Base-by-base conservation (phyloP, 2,113 vertebrate genomes). In the Erpornis zantholeuca region DNA sequence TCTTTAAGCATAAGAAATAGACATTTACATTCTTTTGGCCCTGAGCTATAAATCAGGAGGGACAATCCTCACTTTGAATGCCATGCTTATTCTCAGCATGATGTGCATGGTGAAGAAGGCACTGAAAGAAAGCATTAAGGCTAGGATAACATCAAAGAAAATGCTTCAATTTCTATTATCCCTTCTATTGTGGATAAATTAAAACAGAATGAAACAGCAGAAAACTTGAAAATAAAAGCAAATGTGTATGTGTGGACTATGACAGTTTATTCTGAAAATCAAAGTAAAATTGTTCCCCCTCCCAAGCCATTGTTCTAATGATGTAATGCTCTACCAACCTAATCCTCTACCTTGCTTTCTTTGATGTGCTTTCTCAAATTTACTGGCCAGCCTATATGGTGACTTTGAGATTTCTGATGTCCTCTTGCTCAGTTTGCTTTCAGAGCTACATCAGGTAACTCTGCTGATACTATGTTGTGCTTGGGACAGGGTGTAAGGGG, bases 381-480 rank as follows among this genome's bases (percentile, higher is more conserved):
- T 63, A 68, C 84, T 83, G 96, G 40, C 63, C 82, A 92, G 54
- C 68, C 84, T 83, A 16, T 92, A 86, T 90, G 68, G 38, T 78
- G 88, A 35, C 81, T 81, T 93, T 87, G 82, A 91, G 71, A 91
- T 94, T 94, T 97, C 88, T 97, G 31, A 64, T 68, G 33, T 86
- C 68, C 42, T 82, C 29, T 76, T 73, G 92, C 90, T 97, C 89
- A 38, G 16, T n/a, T 83, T 95, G 53, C 59, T 94, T 90, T 78
- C 65, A 87, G 92, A 88, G 72, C 95, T 95, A 21, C 76, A 94
- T 78, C 87, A 93, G 76, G 88, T 94, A 91, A 42, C 89, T 94
- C 95, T 94, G 90, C 89, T 96, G 81, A 76, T 94, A 59, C 5
- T 94, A 78, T 65, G 36, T 53, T 93, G 92, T 94, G 81, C 87